Conservation (phyloP, 92 coral and sea anemone species). For the Zoanthus gigantus region DNA sequence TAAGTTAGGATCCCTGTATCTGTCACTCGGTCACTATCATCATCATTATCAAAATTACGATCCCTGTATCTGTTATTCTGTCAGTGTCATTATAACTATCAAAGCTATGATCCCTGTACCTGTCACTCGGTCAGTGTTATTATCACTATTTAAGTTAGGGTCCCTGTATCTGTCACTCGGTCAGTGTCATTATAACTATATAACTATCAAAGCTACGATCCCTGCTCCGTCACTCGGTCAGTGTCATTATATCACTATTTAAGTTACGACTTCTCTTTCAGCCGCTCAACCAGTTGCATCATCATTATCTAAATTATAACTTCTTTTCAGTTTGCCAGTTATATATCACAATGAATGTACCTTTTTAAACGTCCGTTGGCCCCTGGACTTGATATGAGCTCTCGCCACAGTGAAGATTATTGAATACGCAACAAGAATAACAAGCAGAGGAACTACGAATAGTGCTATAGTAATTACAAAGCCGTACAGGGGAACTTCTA, state of each 20-base stretch:
- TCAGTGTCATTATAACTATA: background rate
- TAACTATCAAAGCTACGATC: too few species aligned
- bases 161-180: background rate
- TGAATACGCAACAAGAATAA: slow-evolving; percentile 73
- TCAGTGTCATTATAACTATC: background rate
- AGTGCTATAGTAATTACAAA: slow-evolving; percentile 60
- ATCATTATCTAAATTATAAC: too few species aligned
- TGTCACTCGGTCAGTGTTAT: background rate
- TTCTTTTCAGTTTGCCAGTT: too few species aligned
- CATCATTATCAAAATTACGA: background rate
- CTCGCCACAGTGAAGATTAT: slow-evolving; percentile 83
- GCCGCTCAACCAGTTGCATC: background rate
- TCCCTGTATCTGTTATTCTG: background rate
- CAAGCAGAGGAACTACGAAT: slow-evolving; percentile 68
- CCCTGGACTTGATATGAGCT: slow-evolving; percentile 88
- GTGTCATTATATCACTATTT: too few species aligned
- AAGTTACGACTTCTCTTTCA: too few species aligned
- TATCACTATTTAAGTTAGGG: too few species aligned
- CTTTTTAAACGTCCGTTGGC: slow-evolving; percentile 82
- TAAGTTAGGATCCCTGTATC: background rate
- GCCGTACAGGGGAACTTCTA: slow-evolving; percentile 48
- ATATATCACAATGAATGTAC: slow-evolving; percentile 33
- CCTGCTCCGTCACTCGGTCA: background rate
- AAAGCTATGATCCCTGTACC: too few species aligned
- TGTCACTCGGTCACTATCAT: background rate